phyloP scores from a whole-genome alignment of 2,113 vertebrate genomes.

The Leucosticte australis region DNA sequence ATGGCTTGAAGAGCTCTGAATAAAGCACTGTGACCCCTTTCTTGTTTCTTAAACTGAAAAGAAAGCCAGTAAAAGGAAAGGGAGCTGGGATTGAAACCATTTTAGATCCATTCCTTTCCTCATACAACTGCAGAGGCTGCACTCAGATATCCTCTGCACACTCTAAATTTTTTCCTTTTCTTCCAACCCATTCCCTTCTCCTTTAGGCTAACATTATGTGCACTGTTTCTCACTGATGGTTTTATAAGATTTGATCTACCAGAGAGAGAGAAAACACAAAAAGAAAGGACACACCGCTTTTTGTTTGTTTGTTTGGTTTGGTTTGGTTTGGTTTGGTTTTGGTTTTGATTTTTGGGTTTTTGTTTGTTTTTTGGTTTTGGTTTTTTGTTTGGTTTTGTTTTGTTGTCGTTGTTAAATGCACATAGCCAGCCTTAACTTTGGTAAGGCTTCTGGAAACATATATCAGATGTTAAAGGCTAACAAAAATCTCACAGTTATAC shows the following conservation, averaged over 20 bases:
- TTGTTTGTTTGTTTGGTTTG: accelerated
- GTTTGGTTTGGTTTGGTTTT: not conserved
- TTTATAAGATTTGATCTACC: not conserved
- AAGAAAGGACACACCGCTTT: not conserved
- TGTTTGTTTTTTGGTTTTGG: not conserved
- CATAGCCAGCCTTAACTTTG: not conserved
- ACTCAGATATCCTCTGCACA: not conserved
- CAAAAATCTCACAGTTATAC: not conserved
- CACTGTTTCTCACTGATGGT: not conserved
- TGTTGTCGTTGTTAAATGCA: not conserved
- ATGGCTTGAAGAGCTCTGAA: not conserved
- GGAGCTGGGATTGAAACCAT: not conserved
- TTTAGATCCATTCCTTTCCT: not conserved
- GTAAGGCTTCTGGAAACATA: not conserved
- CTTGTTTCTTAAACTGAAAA: not conserved
- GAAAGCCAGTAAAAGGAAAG: not conserved
- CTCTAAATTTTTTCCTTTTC: not conserved
- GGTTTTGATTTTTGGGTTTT: not conserved
- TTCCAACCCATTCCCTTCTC: not conserved
- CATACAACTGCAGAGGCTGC: not conserved
- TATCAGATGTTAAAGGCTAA: not conserved
- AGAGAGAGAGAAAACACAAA: not conserved
- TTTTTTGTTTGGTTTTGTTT: not conserved
- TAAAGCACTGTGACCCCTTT: not conserved
- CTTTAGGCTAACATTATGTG: not conserved